phyloP scores from a whole-genome alignment of 2,888 invertebrate genomes.

The Ophioninae sp. region DNA sequence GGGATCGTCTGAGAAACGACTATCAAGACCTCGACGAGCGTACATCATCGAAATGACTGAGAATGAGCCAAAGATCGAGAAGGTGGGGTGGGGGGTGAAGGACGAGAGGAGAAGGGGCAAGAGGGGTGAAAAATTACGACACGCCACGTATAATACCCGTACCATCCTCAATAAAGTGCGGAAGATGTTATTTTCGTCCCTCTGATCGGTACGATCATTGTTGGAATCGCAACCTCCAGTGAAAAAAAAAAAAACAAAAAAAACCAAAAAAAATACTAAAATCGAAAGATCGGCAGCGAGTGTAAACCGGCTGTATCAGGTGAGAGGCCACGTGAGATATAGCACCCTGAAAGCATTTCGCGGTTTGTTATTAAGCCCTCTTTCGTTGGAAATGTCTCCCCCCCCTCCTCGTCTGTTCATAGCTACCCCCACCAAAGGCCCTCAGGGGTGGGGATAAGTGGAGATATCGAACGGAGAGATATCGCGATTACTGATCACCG shows the following conservation, averaged over 20 bases:
- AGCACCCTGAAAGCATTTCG: conserved; percentile 71
- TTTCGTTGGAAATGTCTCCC: conserved; percentile 17
- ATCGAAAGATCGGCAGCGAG: conserved; percentile 55
- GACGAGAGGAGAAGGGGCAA: background rate
- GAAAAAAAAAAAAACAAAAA: no score
- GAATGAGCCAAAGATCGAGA: conserved; percentile 7
- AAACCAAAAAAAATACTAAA: no score
- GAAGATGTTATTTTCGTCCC: conserved; percentile 71
- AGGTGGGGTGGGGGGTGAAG: background rate
- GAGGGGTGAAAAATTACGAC: conserved; percentile 41
- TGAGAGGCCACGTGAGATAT: conserved; percentile 68
- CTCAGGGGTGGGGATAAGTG: conserved; percentile 26
- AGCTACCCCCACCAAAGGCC: no score
- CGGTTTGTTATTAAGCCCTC: conserved; percentile 73
- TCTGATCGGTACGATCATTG: conserved; percentile 65
- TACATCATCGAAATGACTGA: conserved; percentile 32
- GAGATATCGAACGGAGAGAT: conserved; percentile 62
- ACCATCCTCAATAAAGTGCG: conserved; percentile 67
- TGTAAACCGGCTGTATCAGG: conserved; percentile 62
- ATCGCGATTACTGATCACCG: conserved; percentile 73
- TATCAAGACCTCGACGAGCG: conserved; percentile 50
- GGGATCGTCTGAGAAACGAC: conserved; percentile 60
- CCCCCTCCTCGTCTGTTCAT: background rate
- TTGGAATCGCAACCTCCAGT: conserved; percentile 59
- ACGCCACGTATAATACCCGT: conserved; percentile 30